These are phyloP conservation scores for Lagopus leucura DNA, from an alignment of 2,113 vertebrate species.

Conservation along the genomic window DNA sequence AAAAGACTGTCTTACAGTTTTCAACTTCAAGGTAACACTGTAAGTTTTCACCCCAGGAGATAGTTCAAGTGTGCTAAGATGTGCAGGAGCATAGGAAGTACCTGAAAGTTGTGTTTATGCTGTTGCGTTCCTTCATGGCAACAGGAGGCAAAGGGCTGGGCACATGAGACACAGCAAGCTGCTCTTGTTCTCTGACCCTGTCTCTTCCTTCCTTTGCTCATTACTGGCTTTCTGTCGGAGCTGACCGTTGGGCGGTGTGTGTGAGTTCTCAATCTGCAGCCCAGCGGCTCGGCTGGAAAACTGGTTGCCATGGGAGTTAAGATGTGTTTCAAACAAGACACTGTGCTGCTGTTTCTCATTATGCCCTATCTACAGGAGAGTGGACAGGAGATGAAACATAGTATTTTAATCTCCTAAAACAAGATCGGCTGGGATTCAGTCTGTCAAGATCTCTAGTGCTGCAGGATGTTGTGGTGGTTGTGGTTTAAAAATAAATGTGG, in stretches of 20 bases:
- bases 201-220: not conserved
- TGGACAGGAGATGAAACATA: not conserved
- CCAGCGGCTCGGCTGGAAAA: not conserved
- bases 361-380: not conserved
- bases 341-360: not conserved
- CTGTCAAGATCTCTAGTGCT: not conserved
- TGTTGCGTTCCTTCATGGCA: not conserved
- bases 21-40: too few relatives aligned
- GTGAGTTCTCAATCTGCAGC: not conserved
- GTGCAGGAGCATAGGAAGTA: not conserved
- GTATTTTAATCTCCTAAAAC: not conserved
- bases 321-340: not conserved
- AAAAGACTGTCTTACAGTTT: not conserved
- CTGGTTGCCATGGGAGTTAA: not conserved
- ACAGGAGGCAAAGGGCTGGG: not conserved
- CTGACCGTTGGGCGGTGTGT: not conserved
- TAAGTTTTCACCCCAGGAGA: not conserved
- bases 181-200: not conserved
- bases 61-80: not conserved
- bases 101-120: not conserved
- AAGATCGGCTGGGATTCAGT: not conserved
- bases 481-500: conserved; percentile 1
- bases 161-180: rapidly evolving
- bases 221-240: not conserved
- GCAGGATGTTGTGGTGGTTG: not conserved